phyloP scores from a whole-genome alignment of 2,888 invertebrate genomes.

The Seladonia tumulorum region DNA sequence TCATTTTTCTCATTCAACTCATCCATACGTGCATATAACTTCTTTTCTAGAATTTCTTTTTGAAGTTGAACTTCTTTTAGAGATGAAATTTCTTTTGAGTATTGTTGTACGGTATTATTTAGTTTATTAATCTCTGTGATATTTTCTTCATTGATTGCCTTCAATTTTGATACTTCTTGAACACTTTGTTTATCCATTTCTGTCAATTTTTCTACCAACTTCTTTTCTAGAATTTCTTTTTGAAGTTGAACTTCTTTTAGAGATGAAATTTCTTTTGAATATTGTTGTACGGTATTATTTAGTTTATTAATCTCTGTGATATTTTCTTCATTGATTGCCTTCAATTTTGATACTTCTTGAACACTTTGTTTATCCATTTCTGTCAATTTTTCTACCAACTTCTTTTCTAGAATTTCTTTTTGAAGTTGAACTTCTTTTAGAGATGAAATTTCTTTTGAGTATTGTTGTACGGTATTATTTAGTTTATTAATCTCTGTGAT shows the following conservation, averaged over 20 bases:
- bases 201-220: conserved; percentile 23
- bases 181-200: conserved; percentile 39
- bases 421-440: too few relatives aligned
- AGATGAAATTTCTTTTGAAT: too few relatives aligned
- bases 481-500: too few relatives aligned
- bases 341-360: conserved; percentile 28
- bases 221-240: too few relatives aligned
- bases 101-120: conserved; percentile 16
- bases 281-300: too few relatives aligned
- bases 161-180: conserved; percentile 27
- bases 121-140: conserved; percentile 32
- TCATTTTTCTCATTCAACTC: conserved; percentile 29
- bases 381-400: conserved; percentile 22
- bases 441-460: too few relatives aligned
- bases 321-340: background rate
- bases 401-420: too few relatives aligned
- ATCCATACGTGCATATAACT: conserved; percentile 6
- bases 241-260: too few relatives aligned
- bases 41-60: conserved; percentile 49
- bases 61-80: conserved; percentile 36
- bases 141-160: conserved; percentile 8
- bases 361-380: conserved; percentile 39
- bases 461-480: too few relatives aligned
- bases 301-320: too few relatives aligned
- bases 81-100: conserved; percentile 36